Conservation (phyloP, 2,797 vertebrate species). For the Miichthys miiuy region DNA sequence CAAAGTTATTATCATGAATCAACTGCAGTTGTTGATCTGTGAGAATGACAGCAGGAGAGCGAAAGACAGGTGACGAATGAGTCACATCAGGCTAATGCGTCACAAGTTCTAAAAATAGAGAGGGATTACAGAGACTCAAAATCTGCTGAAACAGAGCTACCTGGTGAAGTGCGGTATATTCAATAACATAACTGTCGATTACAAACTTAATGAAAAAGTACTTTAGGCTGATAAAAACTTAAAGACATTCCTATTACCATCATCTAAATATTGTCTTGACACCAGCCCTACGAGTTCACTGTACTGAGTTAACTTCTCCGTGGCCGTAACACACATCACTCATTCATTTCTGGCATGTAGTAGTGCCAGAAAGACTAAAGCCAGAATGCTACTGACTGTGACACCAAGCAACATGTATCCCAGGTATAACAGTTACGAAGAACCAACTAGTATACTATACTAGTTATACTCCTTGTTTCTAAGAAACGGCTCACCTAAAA, state of each 20-base stretch:
- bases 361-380: constrained; percentile 15
- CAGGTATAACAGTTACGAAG: not conserved
- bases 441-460: too few relatives aligned
- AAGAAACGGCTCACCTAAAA: not conserved
- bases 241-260: not conserved
- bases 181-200: not conserved
- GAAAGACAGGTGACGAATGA: not conserved
- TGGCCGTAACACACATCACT: not conserved
- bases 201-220: not conserved
- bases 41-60: not conserved
- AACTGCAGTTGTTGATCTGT: constrained; percentile 7
- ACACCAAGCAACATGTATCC: not conserved
- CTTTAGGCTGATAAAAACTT: not conserved
- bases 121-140: constrained; percentile 11
- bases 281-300: not conserved
- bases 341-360: constrained; percentile 17
- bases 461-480: not conserved
- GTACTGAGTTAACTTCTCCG: not conserved
- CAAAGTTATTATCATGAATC: constrained; percentile 14
- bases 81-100: constrained; percentile 24
- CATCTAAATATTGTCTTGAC: not conserved
- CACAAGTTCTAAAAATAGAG: constrained; percentile 41
- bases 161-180: not conserved
- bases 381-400: not conserved
- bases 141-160: constrained; percentile 6